Conservation (phyloP, 2,113 vertebrate species). For the Ondatra zibethicus region DNA sequence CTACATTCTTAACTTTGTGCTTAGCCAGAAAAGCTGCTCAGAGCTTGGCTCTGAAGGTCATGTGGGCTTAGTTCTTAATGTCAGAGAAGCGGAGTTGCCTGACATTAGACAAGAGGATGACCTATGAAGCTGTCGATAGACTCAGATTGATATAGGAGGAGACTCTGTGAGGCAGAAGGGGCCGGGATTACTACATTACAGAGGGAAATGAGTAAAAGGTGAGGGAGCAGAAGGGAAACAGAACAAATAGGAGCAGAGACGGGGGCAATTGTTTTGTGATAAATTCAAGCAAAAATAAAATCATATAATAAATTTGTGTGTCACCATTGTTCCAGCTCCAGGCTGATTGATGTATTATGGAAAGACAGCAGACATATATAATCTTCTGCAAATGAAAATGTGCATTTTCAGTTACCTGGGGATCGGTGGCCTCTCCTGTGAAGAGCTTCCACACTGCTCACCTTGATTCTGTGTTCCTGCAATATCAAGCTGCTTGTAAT, state of each 20-base stretch:
- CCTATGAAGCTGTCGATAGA: background rate
- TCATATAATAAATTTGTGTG: slow-evolving; percentile 48
- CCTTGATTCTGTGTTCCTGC: background rate
- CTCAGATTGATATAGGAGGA: background rate
- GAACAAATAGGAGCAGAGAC: background rate
- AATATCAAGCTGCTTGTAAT: slow-evolving; percentile 51
- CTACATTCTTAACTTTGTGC: background rate
- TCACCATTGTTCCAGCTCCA: slow-evolving; percentile 21
- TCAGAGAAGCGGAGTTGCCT: slow-evolving; percentile 1
- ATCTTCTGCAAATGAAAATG: slow-evolving; percentile 62
- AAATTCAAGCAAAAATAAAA: slow-evolving; percentile 66
- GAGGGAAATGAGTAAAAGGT: background rate
- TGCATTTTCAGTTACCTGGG: slow-evolving; percentile 6
- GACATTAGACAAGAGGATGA: background rate
- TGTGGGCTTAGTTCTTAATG: slow-evolving; percentile 2
- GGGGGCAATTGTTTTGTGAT: background rate
- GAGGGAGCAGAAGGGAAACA: background rate
- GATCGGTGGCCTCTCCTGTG: background rate
- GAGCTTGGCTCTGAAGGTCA: slow-evolving; percentile 9
- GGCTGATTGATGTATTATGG: slow-evolving; percentile 58
- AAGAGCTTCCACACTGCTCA: background rate
- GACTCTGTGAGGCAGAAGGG: background rate
- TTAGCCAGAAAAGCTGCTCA: background rate
- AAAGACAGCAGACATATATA: slow-evolving; percentile 48
- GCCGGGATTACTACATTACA: background rate